Percentiles rank a stretch among this genome's conserved stretches.
Conservation (phyloP, 2,797 vertebrate species). For the Centroberyx gerrardi region DNA sequence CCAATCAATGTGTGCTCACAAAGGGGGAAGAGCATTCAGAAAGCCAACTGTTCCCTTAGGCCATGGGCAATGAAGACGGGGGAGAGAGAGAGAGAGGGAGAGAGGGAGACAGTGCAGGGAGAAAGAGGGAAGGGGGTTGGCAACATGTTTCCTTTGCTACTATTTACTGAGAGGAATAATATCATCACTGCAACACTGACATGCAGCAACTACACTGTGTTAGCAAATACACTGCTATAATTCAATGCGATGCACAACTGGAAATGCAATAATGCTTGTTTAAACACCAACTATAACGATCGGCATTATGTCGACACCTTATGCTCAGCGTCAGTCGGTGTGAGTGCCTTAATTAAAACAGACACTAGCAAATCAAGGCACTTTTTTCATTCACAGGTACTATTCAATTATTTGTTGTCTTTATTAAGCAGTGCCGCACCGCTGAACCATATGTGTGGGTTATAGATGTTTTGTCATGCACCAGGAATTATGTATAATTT, state of each 20-base stretch:
- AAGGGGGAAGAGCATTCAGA: conserved; percentile 80
- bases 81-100: conserved; percentile 69
- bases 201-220: conserved; percentile 15
- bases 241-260: neutral
- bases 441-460: conserved; percentile 33
- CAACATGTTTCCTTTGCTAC: conserved; percentile 76
- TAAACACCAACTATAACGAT: neutral
- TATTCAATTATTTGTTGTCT: neutral
- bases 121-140: conserved; percentile 66
- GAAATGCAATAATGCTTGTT: neutral
- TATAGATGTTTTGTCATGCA: conserved; percentile 68
- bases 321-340: neutral
- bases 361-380: too few relatives aligned
- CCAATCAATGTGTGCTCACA: conserved; percentile 85
- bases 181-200: conserved; percentile 62
- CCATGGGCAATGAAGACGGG: conserved; percentile 73
- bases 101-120: conserved; percentile 68
- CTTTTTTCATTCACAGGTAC: neutral
- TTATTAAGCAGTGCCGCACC: conserved; percentile 3
- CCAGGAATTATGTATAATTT: conserved; percentile 75
- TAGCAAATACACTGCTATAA: neutral
- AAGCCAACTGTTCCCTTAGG: conserved; percentile 85
- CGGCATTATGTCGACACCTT: neutral
- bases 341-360: neutral
- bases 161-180: conserved; percentile 58